phyloP scores from a whole-genome alignment of 2,888 invertebrate genomes.

The Nomada flava region DNA sequence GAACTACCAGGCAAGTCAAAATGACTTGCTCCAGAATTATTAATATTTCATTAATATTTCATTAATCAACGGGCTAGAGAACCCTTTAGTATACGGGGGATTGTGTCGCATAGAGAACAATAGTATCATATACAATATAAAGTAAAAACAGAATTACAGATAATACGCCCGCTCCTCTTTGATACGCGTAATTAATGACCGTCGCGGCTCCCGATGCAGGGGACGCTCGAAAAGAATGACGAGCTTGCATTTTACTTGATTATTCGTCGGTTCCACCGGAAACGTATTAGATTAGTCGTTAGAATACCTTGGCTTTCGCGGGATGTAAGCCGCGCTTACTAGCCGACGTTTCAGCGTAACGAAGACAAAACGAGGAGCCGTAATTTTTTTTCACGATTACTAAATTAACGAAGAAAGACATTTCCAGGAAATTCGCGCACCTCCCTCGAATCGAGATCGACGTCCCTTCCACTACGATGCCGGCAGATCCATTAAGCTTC shows the following conservation, averaged over 20 bases:
- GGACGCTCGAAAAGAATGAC: conserved; percentile 27
- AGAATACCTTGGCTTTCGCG: conserved; percentile 20
- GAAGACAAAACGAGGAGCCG: conserved; percentile 50
- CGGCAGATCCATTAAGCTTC: conserved; percentile 8
- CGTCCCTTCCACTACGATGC: conserved; percentile 39
- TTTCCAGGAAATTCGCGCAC: neutral
- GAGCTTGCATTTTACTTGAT: conserved; percentile 52
- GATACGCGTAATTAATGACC: conserved; percentile 37
- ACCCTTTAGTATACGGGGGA: too few relatives aligned
- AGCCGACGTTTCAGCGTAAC: conserved; percentile 43
- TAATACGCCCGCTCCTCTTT: neutral
- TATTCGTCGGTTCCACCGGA: conserved; percentile 17
- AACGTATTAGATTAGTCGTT: conserved; percentile 42
- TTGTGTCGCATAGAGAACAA: too few relatives aligned
- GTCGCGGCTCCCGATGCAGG: conserved; percentile 3
- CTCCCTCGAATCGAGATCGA: conserved; percentile 36
- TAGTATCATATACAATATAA: too few relatives aligned
- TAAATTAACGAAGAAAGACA: conserved; percentile 38
- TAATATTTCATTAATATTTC: too few relatives aligned
- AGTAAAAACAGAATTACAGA: too few relatives aligned
- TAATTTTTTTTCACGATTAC: conserved; percentile 48
- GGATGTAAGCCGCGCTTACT: conserved; percentile 40
- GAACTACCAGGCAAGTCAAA: too few relatives aligned
- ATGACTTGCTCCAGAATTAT: too few relatives aligned
- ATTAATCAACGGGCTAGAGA: too few relatives aligned